Conservation (phyloP, 2,888 invertebrate genomes). For the Gortyna flavago region DNA sequence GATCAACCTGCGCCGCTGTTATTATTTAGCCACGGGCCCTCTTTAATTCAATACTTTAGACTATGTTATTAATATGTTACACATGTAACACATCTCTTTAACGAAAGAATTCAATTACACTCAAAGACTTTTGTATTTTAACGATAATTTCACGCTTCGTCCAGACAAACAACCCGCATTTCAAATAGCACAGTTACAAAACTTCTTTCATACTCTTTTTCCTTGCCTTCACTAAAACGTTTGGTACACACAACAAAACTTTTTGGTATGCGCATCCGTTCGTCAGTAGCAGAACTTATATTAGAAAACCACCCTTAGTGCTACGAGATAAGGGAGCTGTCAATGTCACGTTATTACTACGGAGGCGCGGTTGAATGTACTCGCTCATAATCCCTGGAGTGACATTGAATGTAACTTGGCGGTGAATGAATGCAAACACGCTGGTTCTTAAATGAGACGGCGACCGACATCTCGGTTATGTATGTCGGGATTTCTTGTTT, state of each 20-base stretch:
- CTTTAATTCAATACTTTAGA: too few species aligned
- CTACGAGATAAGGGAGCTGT: not conserved
- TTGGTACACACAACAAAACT: conserved; percentile 26
- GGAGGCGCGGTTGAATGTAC: not conserved
- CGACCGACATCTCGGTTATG: conserved; percentile 6
- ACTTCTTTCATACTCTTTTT: conserved; percentile 18
- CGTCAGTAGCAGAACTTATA: not conserved
- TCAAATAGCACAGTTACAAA: conserved; percentile 12
- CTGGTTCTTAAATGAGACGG: conserved; percentile 19
- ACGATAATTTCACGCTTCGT: conserved; percentile 4
- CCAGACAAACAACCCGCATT: conserved; percentile 32
- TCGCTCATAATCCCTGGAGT: not conserved
- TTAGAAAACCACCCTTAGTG: not conserved
- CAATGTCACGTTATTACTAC: not conserved
- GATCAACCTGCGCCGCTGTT: too few species aligned
- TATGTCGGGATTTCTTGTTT: not conserved
- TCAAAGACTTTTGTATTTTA: conserved; percentile 6
- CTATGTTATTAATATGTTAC: not conserved
- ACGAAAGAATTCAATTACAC: conserved; percentile 1
- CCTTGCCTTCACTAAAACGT: conserved; percentile 12
- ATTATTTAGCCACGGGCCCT: too few species aligned
- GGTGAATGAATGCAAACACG: conserved; percentile 21
- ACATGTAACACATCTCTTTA: not conserved
- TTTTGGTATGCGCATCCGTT: not conserved
- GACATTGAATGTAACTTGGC: conserved; percentile 21